Evolutionary conservation across 2,113 vertebrate species (phyloP).

Genomic region (Microcebus tavaratra): DNA sequence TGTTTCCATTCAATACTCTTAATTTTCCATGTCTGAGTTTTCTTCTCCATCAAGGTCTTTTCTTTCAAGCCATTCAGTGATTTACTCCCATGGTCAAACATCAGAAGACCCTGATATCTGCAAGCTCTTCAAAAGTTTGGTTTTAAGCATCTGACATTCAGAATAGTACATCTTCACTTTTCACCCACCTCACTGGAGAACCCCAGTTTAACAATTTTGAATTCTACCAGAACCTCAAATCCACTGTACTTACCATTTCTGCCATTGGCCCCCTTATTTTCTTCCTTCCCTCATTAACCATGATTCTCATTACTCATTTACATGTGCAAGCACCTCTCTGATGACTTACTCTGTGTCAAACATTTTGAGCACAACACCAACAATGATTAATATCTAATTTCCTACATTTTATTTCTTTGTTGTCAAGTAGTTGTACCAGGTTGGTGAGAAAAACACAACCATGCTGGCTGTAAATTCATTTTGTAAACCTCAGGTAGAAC

Average conservation of each 20-base stretch:
- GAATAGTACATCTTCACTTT: neutral
- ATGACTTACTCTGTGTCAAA: neutral
- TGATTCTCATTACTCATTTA: neutral
- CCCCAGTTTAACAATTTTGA: neutral
- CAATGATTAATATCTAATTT: neutral
- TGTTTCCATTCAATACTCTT: neutral
- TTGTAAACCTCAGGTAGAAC: neutral
- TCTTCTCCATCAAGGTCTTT: neutral
- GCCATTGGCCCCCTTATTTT: neutral
- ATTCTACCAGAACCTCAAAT: neutral
- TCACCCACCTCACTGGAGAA: neutral
- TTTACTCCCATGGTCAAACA: neutral
- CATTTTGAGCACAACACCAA: neutral
- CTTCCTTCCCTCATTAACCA: neutral
- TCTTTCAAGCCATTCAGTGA: neutral
- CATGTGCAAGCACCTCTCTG: neutral
- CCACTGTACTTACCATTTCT: neutral
- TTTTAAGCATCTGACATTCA: neutral
- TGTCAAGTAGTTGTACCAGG: neutral
- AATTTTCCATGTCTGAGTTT: neutral
- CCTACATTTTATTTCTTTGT: neutral
- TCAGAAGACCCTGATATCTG: neutral
- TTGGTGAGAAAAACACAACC: neutral
- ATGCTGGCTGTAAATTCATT: neutral
- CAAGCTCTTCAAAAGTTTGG: neutral